A percentile compares a stretch with the other conserved stretches of the same genome.
Evolutionary conservation across 2,797 vertebrate genomes (phyloP).

Genomic region (Siniperca undulata): DNA sequence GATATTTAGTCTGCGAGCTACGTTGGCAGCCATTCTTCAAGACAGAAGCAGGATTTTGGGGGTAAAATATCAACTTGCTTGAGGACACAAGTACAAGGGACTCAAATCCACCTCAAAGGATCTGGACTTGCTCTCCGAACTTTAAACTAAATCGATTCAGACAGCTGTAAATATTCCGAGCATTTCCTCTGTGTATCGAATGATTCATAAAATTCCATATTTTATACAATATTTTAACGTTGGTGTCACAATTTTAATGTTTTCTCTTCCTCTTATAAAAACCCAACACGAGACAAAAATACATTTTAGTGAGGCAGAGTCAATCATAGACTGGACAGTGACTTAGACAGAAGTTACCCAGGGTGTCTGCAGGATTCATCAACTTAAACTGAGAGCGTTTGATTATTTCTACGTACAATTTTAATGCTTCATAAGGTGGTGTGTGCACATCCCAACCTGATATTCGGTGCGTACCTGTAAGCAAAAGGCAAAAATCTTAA

Average conservation of each 20-base stretch:
- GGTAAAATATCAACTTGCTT: neutral
- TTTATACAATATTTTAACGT: neutral
- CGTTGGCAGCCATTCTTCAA: neutral
- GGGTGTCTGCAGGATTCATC: too few species aligned
- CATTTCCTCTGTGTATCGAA: neutral
- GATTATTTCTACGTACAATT: neutral
- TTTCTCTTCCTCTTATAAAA: too few species aligned
- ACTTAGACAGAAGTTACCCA: too few species aligned
- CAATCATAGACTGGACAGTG: too few species aligned
- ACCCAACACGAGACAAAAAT: too few species aligned
- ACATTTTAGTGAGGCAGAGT: too few species aligned
- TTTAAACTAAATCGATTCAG: neutral
- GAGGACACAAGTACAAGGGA: neutral
- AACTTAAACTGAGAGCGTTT: too few species aligned
- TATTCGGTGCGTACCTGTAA: neutral
- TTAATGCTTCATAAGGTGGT: too few species aligned
- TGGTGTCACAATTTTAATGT: neutral
- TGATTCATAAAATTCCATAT: too few species aligned
- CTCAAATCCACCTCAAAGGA: neutral
- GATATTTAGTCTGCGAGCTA: neutral
- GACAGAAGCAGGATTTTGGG: neutral
- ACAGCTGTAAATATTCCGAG: neutral
- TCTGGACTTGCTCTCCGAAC: neutral
- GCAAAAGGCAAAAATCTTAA: too few species aligned
- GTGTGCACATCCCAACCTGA: too few species aligned